Conservation (phyloP, 2,797 vertebrate species). For the Neosalanx taihuensis region DNA sequence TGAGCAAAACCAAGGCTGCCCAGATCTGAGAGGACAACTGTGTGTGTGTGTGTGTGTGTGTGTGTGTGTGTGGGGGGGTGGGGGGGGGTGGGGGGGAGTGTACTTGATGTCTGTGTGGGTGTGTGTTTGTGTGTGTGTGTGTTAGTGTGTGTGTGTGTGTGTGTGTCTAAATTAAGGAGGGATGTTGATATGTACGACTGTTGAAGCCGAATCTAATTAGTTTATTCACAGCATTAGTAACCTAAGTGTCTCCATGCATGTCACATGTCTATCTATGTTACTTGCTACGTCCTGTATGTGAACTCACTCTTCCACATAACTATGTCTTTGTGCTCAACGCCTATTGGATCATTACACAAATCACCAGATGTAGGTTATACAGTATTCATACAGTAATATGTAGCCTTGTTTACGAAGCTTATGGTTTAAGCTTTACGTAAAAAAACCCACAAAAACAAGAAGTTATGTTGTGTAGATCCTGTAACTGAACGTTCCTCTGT, state of each 20-base stretch:
- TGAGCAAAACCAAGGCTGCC: constrained; percentile 52
- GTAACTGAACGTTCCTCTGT: constrained; percentile 46
- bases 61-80: no score
- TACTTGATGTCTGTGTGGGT: no score
- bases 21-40: constrained; percentile 10
- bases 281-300: not conserved
- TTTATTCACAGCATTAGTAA: constrained; percentile 14
- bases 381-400: constrained; percentile 44
- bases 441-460: constrained; percentile 59
- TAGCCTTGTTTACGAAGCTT: constrained; percentile 55
- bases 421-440: constrained; percentile 72
- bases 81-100: no score
- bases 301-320: constrained; percentile 36
- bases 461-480: constrained; percentile 45
- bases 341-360: constrained; percentile 22
- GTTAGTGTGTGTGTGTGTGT: constrained; percentile 8
- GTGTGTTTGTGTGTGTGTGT: no score
- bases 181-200: constrained; percentile 36
- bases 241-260: constrained; percentile 5
- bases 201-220: constrained; percentile 18
- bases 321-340: constrained; percentile 53
- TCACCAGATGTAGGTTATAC: not conserved
- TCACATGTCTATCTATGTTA: not conserved
- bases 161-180: constrained; percentile 33
- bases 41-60: constrained; percentile 23